Conservation (phyloP, 2,888 invertebrate genomes). For the Cerastis rubricosa region DNA sequence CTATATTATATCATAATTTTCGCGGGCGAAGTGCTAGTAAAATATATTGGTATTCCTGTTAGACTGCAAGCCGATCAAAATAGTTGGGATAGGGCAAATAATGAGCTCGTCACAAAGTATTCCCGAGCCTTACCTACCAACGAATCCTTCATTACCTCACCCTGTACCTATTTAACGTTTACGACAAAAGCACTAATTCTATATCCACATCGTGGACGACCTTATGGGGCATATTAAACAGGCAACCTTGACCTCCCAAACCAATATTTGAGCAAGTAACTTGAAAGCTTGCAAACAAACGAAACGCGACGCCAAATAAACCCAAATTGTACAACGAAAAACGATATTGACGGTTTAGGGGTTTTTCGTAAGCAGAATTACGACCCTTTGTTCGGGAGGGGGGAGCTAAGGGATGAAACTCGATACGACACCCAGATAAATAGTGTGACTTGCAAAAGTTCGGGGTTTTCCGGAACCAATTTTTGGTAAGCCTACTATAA, state of each 20-base stretch:
- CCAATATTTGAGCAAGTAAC: slow-evolving; percentile 70
- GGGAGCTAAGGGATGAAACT: slow-evolving; percentile 59
- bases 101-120: neutral
- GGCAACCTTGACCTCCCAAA: slow-evolving; percentile 57
- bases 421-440: slow-evolving; percentile 64
- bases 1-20: no score
- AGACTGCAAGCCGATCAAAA: neutral
- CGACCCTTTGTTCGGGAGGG: slow-evolving; percentile 62
- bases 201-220: slow-evolving; percentile 38
- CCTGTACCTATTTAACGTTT: slow-evolving; percentile 43
- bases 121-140: neutral
- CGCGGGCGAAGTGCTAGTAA: no score
- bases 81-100: neutral
- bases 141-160: slow-evolving; percentile 25
- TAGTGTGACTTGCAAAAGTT: slow-evolving; percentile 62
- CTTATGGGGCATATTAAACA: slow-evolving; percentile 53
- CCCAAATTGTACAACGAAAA: slow-evolving; percentile 74
- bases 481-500: slow-evolving; percentile 49
- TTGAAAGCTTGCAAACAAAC: slow-evolving; percentile 72
- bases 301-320: slow-evolving; percentile 72
- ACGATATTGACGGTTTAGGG: slow-evolving; percentile 73
- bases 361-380: slow-evolving; percentile 67
- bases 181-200: slow-evolving; percentile 57
- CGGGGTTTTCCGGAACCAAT: slow-evolving; percentile 21
- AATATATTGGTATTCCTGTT: neutral